Conservation (phyloP, 2,113 vertebrate genomes). For the Cheilinus undulatus region DNA sequence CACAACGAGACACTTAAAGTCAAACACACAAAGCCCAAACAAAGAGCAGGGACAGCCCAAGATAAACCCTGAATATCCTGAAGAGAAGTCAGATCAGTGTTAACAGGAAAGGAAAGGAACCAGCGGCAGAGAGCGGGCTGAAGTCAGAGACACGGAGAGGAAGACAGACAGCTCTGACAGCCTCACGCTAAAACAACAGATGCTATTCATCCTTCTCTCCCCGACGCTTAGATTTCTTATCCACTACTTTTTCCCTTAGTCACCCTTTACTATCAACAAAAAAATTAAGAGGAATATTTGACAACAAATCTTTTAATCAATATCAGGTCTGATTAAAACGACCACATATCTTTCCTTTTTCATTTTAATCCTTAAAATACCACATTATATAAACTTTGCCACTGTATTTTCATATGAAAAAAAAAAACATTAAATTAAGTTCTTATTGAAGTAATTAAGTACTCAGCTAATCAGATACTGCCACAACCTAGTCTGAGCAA, state of each 20-base stretch:
- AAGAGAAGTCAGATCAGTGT: constrained; percentile 36
- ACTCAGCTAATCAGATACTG: too few relatives aligned
- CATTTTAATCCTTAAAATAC: too few relatives aligned
- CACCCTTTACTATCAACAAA: not conserved
- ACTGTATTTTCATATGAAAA: too few relatives aligned
- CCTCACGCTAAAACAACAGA: constrained; percentile 17
- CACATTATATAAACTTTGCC: too few relatives aligned
- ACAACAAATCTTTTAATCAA: too few relatives aligned
- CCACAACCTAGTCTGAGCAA: too few relatives aligned
- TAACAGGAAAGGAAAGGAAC: constrained; percentile 11
- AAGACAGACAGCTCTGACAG: constrained; percentile 9
- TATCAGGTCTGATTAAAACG: too few relatives aligned
- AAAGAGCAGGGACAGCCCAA: constrained; percentile 8
- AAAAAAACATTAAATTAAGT: too few relatives aligned
- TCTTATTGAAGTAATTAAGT: too few relatives aligned
- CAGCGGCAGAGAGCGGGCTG: constrained; percentile 3
- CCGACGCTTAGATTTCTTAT: not conserved
- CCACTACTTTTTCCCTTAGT: not conserved
- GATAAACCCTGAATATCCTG: constrained; percentile 40
- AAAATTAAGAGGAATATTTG: not conserved
- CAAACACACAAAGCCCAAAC: not conserved
- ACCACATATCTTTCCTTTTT: too few relatives aligned
- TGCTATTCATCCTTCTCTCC: constrained; percentile 6
- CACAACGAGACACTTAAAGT: constrained; percentile 11
- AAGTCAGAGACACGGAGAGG: constrained; percentile 1